Base-by-base conservation (phyloP, 1,140 invertebrate species). In the Lepidurus apus region DNA sequence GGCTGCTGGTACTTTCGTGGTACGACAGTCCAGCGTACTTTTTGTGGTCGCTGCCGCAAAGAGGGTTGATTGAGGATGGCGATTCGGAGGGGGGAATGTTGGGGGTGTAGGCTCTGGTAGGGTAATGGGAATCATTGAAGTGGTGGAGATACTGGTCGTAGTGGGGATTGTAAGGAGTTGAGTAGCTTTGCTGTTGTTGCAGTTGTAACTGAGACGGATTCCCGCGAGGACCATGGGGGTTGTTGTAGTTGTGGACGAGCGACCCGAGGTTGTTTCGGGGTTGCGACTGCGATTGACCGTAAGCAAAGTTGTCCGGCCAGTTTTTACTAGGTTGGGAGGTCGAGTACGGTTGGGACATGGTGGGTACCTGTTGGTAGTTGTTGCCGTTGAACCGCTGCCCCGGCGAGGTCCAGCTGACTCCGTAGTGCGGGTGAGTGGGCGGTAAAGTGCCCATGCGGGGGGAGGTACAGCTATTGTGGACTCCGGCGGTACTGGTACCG, bases 341-440 rank as follows among this genome's bases (percentile, higher is more conserved):
- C 17, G 17, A 5, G 53, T 65, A 65, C 3, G 34, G 13, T 42
- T 82, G 79, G 43, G 43, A 75, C 77, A 5, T n/a, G 53, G 53
- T 34, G 75, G 75, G 24, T 42, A 76, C 21, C 9, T 43, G 9
- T 76, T n/a, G 17, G 45, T 73, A 79, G 90, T 85, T 81, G 88
- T 80, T 81, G 87, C 84, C 42, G 89, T 85, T 74, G 78, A 43
- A 86, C 83, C 73, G 85, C 83, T 17, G 85, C 85, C 80, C 88
- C 86, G 21, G 88, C 85, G 7, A 86, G 45, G 87, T 34, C 53
- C 53, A 65, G 13, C 53, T 65, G 53, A 21, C 53, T 13, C 53
- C 53, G 53, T 65, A 65, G 53, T 65, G 21, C 17, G 53, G 53
- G 8, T 65, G 53, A 1, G 53, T 65, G 21, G 53, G 53, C 4